Base-by-base conservation (phyloP, 2,888 invertebrate species). In the Chrysomela aeneicollis region DNA sequence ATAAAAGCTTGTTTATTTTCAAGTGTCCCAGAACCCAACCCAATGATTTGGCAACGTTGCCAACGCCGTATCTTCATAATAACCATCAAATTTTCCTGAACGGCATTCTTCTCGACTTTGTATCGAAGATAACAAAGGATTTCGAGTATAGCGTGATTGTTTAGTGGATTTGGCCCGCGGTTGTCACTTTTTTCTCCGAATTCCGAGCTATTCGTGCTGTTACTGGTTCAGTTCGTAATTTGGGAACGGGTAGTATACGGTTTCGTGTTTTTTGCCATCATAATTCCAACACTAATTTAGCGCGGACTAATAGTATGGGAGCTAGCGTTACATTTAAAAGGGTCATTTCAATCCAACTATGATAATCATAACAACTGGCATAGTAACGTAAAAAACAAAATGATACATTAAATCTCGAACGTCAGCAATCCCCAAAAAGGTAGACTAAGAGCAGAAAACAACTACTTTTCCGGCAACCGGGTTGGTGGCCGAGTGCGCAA, bases 161-260 rank as follows among this genome's bases (percentile, higher is more conserved):
- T 76, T 70, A 71, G 73, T 73, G 72, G 67, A 71, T 77, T 77
- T 76, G 64, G 78, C 78, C 78, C 70, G 74, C 71, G 78, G 78
- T 77, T 77, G 77, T 77, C 76, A 77, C 75, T 77, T 78, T 76
- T 76, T 77, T 74, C 72, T 65, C 15, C 59, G 70, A 64, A 70
- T 66, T 70, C 70, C 59, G 37, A 46, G 71, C 75, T 60, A 65
- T 67, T 70, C 66, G 65, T 67, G 69, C 67, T 65, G 60, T 67
- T 69, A 69, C 67, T 67, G 69, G 69, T 63, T 67, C 67, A 69
- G 63, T 69, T 62, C 52, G 47, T 26, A 66, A 62, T 52, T 54
- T 55, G 59, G 32, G 54, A n/a, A 63, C 46, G 55, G 30, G 52
- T 42, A 26, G 42, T 42, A 10, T 55, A 57, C 57, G 57, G 22